Conservation (phyloP, 2,113 vertebrate genomes). For the Neodon shergylaensis region DNA sequence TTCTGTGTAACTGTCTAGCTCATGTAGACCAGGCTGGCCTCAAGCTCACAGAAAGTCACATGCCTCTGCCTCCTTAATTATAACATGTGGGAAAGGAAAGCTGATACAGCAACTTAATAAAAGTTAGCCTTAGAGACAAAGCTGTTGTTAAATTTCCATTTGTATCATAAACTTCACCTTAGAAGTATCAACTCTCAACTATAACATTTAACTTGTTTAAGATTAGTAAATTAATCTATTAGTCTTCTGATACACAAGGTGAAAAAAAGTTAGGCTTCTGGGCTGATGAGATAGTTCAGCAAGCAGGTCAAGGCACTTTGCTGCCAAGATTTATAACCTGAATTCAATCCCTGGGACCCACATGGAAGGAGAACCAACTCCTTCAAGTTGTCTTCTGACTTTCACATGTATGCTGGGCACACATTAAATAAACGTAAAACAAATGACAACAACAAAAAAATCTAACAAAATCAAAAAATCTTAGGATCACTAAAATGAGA, state of each 20-base stretch:
- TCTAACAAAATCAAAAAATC: not conserved
- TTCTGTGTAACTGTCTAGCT: too few species aligned
- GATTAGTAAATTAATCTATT: not conserved
- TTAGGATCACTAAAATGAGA: conserved; percentile 40
- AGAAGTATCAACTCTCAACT: not conserved
- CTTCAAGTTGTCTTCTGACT: not conserved
- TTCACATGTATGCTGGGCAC: not conserved
- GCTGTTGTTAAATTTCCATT: conserved; percentile 7
- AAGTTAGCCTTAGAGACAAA: conserved; percentile 7
- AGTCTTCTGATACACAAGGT: not conserved
- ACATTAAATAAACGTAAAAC: not conserved
- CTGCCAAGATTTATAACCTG: not conserved
- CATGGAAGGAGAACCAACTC: not conserved
- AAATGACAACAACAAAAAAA: not conserved
- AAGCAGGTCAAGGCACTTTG: not conserved
- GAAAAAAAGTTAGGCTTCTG: not conserved
- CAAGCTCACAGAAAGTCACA: too few species aligned
- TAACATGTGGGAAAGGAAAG: not conserved
- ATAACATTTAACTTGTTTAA: not conserved
- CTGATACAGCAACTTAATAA: not conserved
- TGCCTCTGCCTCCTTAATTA: not conserved
- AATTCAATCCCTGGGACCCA: not conserved
- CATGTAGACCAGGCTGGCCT: too few species aligned
- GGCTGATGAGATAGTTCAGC: not conserved
- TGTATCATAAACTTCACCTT: not conserved